Conservation (phyloP, 2,797 vertebrate species). For the Tympanoctomys barrerae region DNA sequence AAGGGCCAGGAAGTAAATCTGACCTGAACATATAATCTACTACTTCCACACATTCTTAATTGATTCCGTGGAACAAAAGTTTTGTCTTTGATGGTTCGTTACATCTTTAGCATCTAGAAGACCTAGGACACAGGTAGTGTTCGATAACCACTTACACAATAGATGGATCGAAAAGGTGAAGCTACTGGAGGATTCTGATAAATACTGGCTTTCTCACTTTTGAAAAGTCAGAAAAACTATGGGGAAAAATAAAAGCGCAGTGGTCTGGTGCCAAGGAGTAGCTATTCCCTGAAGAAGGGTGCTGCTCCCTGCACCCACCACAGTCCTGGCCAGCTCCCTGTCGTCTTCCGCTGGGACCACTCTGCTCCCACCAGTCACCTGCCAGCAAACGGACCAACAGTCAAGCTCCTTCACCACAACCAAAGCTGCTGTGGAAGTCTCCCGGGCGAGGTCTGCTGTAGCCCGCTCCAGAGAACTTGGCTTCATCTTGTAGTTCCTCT, state of each 20-base stretch:
- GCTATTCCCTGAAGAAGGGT: not conserved
- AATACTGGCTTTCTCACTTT: not conserved
- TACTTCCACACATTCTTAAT: not conserved
- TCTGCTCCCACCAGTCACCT: not conserved
- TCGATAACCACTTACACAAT: not conserved
- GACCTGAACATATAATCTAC: not conserved
- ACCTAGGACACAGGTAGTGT: not conserved
- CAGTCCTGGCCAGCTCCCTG: not conserved
- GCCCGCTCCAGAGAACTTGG: not conserved
- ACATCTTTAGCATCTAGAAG: not conserved
- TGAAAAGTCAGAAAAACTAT: not conserved
- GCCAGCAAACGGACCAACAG: not conserved
- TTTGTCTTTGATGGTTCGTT: not conserved
- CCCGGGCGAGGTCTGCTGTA: not conserved
- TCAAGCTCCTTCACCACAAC: not conserved
- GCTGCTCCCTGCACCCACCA: not conserved
- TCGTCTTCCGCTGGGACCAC: not conserved
- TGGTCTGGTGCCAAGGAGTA: not conserved
- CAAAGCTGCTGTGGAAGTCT: not conserved
- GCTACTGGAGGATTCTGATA: not conserved
- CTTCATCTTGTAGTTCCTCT: not conserved
- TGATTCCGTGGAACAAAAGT: not conserved
- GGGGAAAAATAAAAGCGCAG: not conserved
- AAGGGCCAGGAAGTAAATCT: too few species aligned
- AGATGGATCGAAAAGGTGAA: not conserved